Evolutionary conservation across 2,113 vertebrate species (phyloP).

Genomic region (Caracal caracal): DNA sequence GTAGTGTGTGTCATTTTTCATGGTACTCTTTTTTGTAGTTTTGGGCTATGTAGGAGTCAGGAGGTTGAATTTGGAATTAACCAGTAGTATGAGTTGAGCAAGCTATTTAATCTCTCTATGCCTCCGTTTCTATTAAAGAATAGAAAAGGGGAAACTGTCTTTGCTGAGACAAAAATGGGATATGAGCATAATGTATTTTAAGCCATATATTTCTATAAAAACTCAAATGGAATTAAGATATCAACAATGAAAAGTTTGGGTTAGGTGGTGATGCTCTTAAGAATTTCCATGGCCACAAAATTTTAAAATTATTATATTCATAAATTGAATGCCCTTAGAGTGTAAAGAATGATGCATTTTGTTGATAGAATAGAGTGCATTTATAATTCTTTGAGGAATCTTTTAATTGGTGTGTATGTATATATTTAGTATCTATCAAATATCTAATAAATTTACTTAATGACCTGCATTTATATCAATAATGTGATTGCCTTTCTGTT

Average conservation of each 20-base stretch:
- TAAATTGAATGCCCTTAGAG: neutral
- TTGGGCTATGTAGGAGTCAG: neutral
- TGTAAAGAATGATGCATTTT: neutral
- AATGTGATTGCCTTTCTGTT: neutral
- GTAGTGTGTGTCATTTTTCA: neutral
- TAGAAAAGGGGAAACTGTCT: neutral
- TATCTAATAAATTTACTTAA: neutral
- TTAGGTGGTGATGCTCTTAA: neutral
- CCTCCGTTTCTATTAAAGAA: neutral
- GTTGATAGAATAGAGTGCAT: neutral
- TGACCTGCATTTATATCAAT: neutral
- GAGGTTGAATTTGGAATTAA: neutral
- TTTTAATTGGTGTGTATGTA: neutral
- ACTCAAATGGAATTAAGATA: neutral
- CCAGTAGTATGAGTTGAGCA: neutral
- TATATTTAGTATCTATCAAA: conserved; percentile 1
- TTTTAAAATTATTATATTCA: neutral
- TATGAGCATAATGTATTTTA: neutral
- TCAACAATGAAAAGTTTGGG: neutral
- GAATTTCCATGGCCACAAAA: neutral
- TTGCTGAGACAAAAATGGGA: neutral
- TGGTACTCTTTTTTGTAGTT: neutral
- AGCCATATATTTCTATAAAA: neutral
- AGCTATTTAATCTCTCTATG: neutral
- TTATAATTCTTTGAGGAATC: neutral